phyloP scores from a whole-genome alignment of 2,113 vertebrate genomes.

The Micromys minutus region DNA sequence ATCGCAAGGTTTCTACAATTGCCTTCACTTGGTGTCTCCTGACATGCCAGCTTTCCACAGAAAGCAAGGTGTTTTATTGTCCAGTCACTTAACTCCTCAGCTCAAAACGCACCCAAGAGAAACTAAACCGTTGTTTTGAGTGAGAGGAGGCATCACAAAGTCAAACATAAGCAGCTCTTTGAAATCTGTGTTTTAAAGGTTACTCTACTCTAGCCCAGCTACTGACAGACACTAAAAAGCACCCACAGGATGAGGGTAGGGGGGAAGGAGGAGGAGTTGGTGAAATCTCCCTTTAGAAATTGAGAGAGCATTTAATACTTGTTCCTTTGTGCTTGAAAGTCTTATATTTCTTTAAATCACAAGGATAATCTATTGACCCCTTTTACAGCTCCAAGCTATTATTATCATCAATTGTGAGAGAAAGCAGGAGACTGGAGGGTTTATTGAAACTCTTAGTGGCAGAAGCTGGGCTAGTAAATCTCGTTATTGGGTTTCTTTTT shows the following conservation, averaged over 20 bases:
- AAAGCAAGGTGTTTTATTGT: neutral
- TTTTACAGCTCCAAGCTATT: conserved; percentile 23
- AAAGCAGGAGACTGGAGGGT: neutral
- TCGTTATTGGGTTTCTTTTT: conserved; percentile 46
- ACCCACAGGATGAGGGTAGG: neutral
- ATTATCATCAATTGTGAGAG: conserved; percentile 48
- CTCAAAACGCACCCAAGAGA: neutral
- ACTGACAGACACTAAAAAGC: neutral
- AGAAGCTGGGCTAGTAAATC: conserved; percentile 47
- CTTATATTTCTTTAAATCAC: conserved; percentile 54
- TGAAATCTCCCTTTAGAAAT: neutral
- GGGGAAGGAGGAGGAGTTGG: neutral
- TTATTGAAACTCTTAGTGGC: neutral
- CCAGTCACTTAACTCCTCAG: neutral
- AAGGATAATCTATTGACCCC: conserved; percentile 43
- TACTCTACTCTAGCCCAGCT: neutral
- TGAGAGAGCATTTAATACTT: neutral
- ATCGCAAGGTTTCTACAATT: neutral
- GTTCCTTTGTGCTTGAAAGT: conserved; percentile 53
- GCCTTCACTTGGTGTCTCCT: neutral
- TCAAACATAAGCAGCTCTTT: neutral
- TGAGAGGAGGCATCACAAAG: neutral
- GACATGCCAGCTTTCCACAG: no score
- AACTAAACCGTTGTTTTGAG: neutral
- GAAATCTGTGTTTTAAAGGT: neutral